Base-by-base conservation (phyloP, 92 coral and sea anemone genomes). In the Palythoa heliodiscus region DNA sequence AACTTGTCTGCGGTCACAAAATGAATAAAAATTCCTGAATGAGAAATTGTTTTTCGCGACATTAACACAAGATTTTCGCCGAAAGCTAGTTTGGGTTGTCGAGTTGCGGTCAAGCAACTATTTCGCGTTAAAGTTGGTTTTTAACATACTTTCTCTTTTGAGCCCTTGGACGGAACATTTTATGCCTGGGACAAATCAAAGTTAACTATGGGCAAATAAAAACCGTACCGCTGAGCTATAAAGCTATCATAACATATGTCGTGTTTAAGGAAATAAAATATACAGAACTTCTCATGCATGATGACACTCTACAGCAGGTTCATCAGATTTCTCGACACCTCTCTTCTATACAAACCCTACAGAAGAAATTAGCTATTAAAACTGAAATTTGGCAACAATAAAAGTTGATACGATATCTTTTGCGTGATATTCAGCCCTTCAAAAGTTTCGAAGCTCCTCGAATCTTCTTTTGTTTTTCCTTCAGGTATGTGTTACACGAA, bases 141-240 rank as follows among this genome's bases (percentile, higher is more conserved):
- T 24, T 24, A 64, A 64, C 24, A 63, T 43, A 11, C 37, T 38
- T 61, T 57, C n/a, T 54, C 20, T 50, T 11, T 13, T 5, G 13
- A 60, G 37, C 4, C 63, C 38, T 40, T 57, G 37, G 54, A 58
- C 20, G 35, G 48, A n/a, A 19, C 29, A 58, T 6, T 6, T 64
- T 40, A 48, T 20, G 74, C 84, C 84, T 80, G 47, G 40, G 84
- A 74, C 74, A 80, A 80, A 43, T 20, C 35, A 29, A 29, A 29
- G 35, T 29, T 29, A 29, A 29, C 35, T 29, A 29, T 29, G 35
- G 35, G 35, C 35, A 29, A 29, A 29, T 29, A 29, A 53, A 47
- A 4, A 52, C 39, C 1, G 47, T 9, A 70, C 5, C 14, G 35
- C 24, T 23, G 43, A 29, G 1, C 35, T 29, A 29, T 29, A 29